A percentile compares a stretch with the other conserved stretches of the same genome.
These are phyloP conservation scores for Sebastes itinus DNA, from an alignment of 2,797 vertebrate species.

Conservation along the genomic window DNA sequence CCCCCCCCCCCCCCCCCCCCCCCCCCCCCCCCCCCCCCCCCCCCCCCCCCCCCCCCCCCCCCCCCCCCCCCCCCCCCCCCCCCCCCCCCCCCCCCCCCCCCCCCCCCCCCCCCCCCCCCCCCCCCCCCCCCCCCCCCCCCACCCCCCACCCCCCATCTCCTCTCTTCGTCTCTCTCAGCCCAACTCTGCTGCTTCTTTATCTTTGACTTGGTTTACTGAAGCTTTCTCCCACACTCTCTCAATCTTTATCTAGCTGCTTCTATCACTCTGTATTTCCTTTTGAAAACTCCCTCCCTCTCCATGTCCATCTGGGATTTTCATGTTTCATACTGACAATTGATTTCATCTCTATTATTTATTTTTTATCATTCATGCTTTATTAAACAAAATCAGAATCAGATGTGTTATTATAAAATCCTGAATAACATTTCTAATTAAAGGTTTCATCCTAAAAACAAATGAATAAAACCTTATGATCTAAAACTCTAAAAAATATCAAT, in stretches of 20 bases:
- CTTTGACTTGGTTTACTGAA: slow-evolving; percentile 7
- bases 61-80: too few relatives aligned
- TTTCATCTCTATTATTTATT: background rate
- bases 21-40: too few relatives aligned
- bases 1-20: too few relatives aligned
- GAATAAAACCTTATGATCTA: too few relatives aligned
- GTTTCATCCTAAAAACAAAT: background rate
- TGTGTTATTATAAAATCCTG: background rate
- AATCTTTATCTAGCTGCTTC: slow-evolving; percentile 20
- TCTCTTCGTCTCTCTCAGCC: background rate
- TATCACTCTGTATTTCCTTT: slow-evolving; percentile 7
- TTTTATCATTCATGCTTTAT: background rate
- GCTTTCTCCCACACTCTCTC: slow-evolving; percentile 12
- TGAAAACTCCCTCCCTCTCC: background rate
- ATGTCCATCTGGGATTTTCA: background rate
- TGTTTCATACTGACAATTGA: background rate
- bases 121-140: too few relatives aligned
- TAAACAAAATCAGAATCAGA: background rate
- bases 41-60: too few relatives aligned
- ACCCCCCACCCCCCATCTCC: background rate
- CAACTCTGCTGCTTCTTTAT: slow-evolving; percentile 7
- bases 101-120: too few relatives aligned
- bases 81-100: too few relatives aligned
- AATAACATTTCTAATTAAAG: background rate
- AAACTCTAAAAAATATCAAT: background rate